Percentiles rank a stretch among this genome's conserved stretches.
Evolutionary conservation across 2,113 vertebrate species (phyloP).

Genomic region (Pangasianodon gigas): DNA sequence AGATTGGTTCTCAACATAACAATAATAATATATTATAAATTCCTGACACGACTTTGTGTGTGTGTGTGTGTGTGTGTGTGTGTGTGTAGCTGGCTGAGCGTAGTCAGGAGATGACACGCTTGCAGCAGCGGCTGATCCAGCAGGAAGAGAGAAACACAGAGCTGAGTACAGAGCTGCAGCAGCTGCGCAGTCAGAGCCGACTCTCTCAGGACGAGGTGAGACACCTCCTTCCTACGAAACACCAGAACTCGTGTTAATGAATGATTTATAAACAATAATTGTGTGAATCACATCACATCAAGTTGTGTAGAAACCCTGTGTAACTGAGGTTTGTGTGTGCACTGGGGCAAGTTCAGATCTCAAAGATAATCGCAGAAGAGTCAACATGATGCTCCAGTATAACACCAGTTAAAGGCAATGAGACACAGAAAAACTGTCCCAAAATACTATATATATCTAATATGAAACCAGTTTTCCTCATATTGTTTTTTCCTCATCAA

Average conservation of each 20-base stretch:
- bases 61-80: conserved; percentile 35
- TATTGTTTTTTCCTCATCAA: neutral
- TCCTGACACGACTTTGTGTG: neutral
- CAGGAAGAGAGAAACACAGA: conserved; percentile 63
- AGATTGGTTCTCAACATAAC: neutral
- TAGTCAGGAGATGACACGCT: conserved; percentile 59
- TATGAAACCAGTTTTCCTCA: neutral
- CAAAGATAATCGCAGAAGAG: neutral
- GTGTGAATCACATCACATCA: neutral
- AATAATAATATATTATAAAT: neutral
- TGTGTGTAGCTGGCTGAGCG: conserved; percentile 45
- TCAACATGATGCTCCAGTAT: neutral
- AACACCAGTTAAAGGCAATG: neutral
- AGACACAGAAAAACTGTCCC: neutral
- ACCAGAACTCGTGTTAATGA: neutral
- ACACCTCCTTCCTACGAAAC: neutral
- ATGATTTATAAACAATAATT: neutral
- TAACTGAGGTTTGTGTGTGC: neutral
- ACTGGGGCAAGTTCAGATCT: neutral
- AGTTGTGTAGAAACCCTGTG: neutral
- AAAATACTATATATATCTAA: neutral
- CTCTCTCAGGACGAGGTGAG: conserved; percentile 51
- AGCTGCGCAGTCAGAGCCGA: conserved; percentile 56
- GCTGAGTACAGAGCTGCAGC: conserved; percentile 66
- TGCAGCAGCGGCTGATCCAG: conserved; percentile 60